Conservation (phyloP, 2,888 invertebrate species). For the Clunio marinus region DNA sequence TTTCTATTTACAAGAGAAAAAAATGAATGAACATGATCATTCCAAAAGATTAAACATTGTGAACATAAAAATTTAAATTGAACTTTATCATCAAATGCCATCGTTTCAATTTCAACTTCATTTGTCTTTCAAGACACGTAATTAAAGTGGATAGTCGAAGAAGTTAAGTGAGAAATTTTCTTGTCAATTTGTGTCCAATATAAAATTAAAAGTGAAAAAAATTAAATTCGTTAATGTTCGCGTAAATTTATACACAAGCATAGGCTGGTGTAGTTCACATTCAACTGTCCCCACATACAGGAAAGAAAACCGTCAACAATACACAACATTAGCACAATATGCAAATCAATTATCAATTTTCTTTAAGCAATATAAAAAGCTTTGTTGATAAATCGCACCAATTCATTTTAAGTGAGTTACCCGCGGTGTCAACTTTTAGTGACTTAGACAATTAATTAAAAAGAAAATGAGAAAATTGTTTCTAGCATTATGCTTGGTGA, state of each 20-base stretch:
- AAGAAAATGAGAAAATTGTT: conserved; percentile 25
- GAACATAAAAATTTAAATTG: no score
- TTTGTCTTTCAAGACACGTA: no score
- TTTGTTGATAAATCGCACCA: conserved; percentile 21
- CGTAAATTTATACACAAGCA: neutral
- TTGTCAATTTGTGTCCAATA: no score
- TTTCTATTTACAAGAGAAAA: no score
- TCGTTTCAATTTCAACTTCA: no score
- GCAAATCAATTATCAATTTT: conserved; percentile 6
- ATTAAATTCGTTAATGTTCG: no score
- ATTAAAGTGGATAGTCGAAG: no score
- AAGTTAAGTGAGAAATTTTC: no score
- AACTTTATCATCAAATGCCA: no score
- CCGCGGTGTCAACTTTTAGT: conserved; percentile 11
- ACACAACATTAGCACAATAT: neutral
- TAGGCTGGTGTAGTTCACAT: neutral
- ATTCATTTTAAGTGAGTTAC: conserved; percentile 28
- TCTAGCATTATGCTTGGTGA: conserved; percentile 30
- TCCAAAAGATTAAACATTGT: no score
- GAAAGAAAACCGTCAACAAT: neutral
- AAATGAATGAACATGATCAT: no score
- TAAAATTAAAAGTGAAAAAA: neutral
- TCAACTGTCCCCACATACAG: neutral
- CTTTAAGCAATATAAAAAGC: conserved; percentile 32
- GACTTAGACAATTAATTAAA: neutral